Percentiles rank a stretch among this genome's conserved stretches.
Conservation (phyloP, 1,140 invertebrate genomes). For the Calephelis nemesis region DNA sequence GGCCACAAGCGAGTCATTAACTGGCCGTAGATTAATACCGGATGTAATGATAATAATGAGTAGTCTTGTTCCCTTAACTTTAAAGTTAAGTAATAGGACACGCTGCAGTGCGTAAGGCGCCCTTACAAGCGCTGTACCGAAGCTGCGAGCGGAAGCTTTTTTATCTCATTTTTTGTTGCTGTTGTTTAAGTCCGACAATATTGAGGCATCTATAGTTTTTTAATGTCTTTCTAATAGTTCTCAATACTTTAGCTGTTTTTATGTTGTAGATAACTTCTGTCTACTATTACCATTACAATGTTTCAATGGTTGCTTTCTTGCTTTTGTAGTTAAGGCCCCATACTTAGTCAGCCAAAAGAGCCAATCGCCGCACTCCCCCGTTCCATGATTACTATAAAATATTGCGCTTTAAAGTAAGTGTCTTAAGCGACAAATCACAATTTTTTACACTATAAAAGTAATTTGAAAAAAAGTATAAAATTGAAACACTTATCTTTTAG, state of each 20-base stretch:
- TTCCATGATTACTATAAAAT: too few relatives aligned
- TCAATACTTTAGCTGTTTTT: background rate
- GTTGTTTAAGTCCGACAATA: conserved; percentile 33
- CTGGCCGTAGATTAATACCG: background rate
- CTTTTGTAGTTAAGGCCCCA: too few relatives aligned
- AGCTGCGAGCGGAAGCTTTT: conserved; percentile 37
- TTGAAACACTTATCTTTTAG: too few relatives aligned
- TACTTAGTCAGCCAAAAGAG: too few relatives aligned
- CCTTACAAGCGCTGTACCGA: conserved; percentile 34
- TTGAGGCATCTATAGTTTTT: background rate
- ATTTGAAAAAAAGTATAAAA: too few relatives aligned
- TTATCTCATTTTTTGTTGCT: conserved; percentile 35
- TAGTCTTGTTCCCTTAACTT: background rate
- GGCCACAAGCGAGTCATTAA: background rate
- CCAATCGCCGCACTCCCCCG: too few relatives aligned
- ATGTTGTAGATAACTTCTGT: background rate
- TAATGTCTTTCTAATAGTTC: conserved; percentile 4
- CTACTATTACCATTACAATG: background rate
- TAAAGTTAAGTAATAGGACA: conserved; percentile 8
- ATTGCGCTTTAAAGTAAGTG: too few relatives aligned
- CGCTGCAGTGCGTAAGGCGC: conserved; percentile 18
- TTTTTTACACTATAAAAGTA: too few relatives aligned
- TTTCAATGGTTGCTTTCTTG: too few relatives aligned
- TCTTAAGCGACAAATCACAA: too few relatives aligned
- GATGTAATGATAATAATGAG: conserved; percentile 11